phyloP scores from a whole-genome alignment of 2,888 invertebrate genomes.

The Phragmatobia fuliginosa region DNA sequence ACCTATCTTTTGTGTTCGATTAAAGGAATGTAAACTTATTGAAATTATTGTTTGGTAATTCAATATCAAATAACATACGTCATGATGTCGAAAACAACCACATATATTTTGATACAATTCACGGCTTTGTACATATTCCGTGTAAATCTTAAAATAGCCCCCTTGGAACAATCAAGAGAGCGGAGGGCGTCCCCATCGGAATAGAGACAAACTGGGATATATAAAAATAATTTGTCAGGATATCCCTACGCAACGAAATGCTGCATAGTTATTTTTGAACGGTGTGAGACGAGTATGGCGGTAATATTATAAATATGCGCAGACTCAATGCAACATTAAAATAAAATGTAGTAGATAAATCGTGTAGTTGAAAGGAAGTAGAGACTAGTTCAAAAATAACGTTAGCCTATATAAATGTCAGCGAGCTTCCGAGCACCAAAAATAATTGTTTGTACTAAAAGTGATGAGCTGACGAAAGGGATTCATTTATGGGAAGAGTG shows the following conservation, averaged over 20 bases:
- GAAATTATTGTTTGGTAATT: neutral
- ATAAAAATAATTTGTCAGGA: constrained; percentile 85
- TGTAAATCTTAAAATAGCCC: constrained; percentile 35
- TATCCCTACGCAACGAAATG: constrained; percentile 75
- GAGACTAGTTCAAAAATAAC: neutral
- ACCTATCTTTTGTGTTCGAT: neutral
- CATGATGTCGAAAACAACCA: constrained; percentile 3
- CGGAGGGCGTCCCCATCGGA: constrained; percentile 60
- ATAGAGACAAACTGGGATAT: constrained; percentile 73
- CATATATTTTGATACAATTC: constrained; percentile 20
- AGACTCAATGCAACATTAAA: constrained; percentile 2
- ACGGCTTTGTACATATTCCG: constrained; percentile 23
- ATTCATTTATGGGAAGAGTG: neutral
- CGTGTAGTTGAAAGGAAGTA: neutral
- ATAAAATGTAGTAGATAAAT: constrained; percentile 9
- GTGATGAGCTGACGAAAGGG: neutral
- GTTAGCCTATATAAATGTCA: neutral
- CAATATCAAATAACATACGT: neutral
- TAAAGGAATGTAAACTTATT: neutral
- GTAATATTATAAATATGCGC: constrained; percentile 20
- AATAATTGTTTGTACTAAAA: neutral
- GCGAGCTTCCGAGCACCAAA: neutral
- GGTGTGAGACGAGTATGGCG: constrained; percentile 13
- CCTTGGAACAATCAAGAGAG: constrained; percentile 41
- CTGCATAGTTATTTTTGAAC: constrained; percentile 51